Evolutionary conservation across 2,113 vertebrate species (phyloP).

Genomic region (Myanophis thanlyinensis): DNA sequence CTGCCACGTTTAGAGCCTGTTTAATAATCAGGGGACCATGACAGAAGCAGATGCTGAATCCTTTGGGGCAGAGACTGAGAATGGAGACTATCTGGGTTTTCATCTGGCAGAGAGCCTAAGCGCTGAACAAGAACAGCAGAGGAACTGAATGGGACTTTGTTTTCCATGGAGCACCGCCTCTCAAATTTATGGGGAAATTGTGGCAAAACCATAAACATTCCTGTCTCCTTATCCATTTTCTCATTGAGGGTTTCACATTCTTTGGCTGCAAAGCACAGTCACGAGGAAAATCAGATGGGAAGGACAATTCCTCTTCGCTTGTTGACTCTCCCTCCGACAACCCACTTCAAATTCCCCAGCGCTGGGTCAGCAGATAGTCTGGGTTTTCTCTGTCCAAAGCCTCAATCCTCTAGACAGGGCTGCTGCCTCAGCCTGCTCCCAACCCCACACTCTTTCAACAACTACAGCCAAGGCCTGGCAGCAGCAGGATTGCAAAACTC

Average conservation of each 20-base stretch:
- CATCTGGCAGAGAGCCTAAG: neutral
- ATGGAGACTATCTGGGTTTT: neutral
- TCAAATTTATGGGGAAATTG: neutral
- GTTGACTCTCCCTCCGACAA: no score
- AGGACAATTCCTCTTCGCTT: neutral
- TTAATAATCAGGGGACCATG: no score
- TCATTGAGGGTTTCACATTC: neutral
- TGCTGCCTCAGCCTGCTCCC: neutral
- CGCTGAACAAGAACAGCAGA: neutral
- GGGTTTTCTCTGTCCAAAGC: neutral
- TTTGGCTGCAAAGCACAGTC: neutral
- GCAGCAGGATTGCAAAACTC: neutral
- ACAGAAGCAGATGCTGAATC: neutral
- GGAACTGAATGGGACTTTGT: neutral
- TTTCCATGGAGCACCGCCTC: neutral
- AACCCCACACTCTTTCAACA: neutral
- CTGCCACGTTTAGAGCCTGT: neutral
- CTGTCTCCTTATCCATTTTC: neutral
- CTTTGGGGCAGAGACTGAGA: neutral
- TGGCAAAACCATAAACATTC: neutral
- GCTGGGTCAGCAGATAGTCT: conserved; percentile 7
- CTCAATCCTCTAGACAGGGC: neutral
- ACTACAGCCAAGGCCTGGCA: neutral
- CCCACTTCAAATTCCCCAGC: neutral
- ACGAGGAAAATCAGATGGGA: neutral